phyloP scores from a whole-genome alignment of 2,113 vertebrate genomes.

The Muntiacus muntjak region DNA sequence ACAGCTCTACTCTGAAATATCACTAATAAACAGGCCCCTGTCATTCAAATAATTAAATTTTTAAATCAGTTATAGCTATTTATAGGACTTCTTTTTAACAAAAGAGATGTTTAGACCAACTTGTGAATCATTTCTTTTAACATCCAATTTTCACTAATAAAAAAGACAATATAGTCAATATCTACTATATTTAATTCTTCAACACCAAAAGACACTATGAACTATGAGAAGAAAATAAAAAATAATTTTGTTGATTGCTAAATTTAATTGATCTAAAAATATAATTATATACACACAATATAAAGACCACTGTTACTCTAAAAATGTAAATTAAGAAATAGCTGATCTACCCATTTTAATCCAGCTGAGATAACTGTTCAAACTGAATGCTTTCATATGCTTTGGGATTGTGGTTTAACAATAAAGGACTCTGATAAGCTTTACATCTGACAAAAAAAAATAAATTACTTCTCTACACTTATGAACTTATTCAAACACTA shows the following conservation, averaged over 20 bases:
- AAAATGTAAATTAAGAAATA: constrained; percentile 41
- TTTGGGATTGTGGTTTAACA: constrained; percentile 8
- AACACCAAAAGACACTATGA: neutral
- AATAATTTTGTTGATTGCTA: constrained; percentile 23
- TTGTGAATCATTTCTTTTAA: constrained; percentile 10
- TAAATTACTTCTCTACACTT: constrained; percentile 11
- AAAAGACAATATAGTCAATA: neutral
- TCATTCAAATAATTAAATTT: constrained; percentile 42
- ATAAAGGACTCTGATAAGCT: neutral
- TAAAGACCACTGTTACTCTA: constrained; percentile 1
- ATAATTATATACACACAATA: neutral
- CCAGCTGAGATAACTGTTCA: neutral
- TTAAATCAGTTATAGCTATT: neutral
- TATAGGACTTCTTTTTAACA: neutral
- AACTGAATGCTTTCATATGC: neutral
- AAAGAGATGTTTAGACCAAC: neutral
- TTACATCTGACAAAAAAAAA: neutral
- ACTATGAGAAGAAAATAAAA: constrained; percentile 6
- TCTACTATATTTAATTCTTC: constrained; percentile 11
- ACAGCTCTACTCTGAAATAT: neutral
- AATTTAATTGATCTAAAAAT: neutral
- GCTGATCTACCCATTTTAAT: neutral
- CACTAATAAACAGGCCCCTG: constrained; percentile 6
- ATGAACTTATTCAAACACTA: constrained; percentile 3
- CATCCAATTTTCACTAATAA: constrained; percentile 18